Evolutionary conservation across 2,113 vertebrate species (phyloP), one percentile per base, ranked within the genome.

Genomic region (Pituophis catenifer): DNA sequence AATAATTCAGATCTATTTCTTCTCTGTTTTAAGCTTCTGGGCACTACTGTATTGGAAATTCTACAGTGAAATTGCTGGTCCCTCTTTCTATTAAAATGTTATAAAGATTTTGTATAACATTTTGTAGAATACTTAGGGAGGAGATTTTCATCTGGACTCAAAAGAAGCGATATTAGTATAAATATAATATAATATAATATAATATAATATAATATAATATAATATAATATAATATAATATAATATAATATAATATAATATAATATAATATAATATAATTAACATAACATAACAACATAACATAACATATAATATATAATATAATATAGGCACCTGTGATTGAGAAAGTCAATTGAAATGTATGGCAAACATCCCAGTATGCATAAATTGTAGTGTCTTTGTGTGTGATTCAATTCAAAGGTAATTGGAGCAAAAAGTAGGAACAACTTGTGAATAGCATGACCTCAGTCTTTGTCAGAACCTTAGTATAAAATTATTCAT

Each of bases 401-500:
- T 89, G 50, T 24, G 1, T 92, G 44, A 92, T 0, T 91, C 91
- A 93, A 24, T 38, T 33, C 23, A 81, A 93, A 58, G 26, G 21
- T 88, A 92, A 59, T 53, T 54, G 92, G 92, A 94, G 93, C 90
- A 96, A 96, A 94, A 90, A 5, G 53, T 94, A 96, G 94, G 95
- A 95, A 92, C 94, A 92, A 75, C 86, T 95, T 88, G 50, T 94
- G 95, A 97, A 91, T 94, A 96, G 94, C 70, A 88, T 3, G 81
- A 94, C 94, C 95, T 95, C 5, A 4, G 91, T 24, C 21, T 88
- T 88, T 92, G 62, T 88, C 92, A 94, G 94, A 94, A 94, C 94
- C 87, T 93, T 89, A 88, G 87, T 91, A 90, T 89, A 94, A 96
- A 97, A 95, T 96, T 96, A 96, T 96, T 97, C 94, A 96, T 97